phyloP scores from a whole-genome alignment of 53 echinoderm and acorn worm genomes.

The Crossaster papposus region DNA sequence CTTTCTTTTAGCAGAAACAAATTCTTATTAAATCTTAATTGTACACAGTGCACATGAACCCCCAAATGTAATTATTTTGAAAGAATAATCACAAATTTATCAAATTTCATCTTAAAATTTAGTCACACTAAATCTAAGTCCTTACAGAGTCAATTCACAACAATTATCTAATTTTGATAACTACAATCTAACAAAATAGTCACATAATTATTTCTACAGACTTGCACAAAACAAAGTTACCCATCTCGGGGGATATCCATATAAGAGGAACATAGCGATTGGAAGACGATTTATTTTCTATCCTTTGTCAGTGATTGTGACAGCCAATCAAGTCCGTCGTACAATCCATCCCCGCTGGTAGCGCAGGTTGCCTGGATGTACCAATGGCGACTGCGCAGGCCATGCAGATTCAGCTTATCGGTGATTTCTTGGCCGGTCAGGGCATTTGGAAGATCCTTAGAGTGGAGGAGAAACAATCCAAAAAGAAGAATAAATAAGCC shows the following conservation, averaged over 20 bases:
- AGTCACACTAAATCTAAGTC: too few species aligned
- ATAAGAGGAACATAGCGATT: neutral
- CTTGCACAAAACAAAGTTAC: too few species aligned
- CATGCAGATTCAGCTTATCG: constrained; percentile 73
- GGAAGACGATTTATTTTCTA: constrained; percentile 49
- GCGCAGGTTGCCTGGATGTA: constrained; percentile 84
- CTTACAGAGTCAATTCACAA: too few species aligned
- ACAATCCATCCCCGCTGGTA: constrained; percentile 91
- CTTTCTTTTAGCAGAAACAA: too few species aligned
- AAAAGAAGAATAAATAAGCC: neutral
- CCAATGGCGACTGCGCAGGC: constrained; percentile 72
- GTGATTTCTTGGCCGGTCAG: constrained; percentile 68
- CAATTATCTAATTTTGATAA: too few species aligned
- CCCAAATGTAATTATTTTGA: too few species aligned
- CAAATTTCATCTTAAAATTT: too few species aligned
- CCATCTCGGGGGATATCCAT: neutral
- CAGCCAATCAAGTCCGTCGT: constrained; percentile 95
- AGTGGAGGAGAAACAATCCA: neutral
- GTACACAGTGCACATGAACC: too few species aligned
- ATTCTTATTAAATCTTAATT: too few species aligned
- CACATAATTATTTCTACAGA: too few species aligned
- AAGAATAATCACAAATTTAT: too few species aligned
- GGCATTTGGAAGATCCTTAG: constrained; percentile 80
- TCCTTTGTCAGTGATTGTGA: constrained; percentile 68
- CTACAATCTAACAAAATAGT: too few species aligned